Evolutionary conservation across 2,888 invertebrate genomes (phyloP), one percentile per base, ranked within the genome.

Genomic region (Chelonus formosanus): DNA sequence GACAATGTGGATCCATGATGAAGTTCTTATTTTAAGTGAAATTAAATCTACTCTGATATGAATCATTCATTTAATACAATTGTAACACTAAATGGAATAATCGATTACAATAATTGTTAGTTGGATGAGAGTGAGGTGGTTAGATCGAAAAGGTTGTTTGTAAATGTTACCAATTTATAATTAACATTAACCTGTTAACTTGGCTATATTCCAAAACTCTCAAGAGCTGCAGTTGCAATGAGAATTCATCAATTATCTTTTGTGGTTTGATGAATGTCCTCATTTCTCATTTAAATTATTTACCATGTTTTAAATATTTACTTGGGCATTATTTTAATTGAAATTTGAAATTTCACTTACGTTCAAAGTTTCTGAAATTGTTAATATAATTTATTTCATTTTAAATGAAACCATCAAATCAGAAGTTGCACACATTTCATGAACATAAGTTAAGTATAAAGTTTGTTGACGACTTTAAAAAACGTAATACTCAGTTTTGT

Each of bases 51-150:
- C 50, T 61, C 56, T 10, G 56, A 20, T 52, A 65, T 65, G 55
- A 65, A 60, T 65, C 48, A 65, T 65, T 65, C 56, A 61, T 65
- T 47, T 50, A 61, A 56, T 35, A 50, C 35, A 65, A 48, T 65
- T 65, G 65, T 47, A 45, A 65, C 36, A 59, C 61, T 50, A 8
- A 10, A 20, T 55, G 45, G 55, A 50, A 56, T 65, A 48, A 61
- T 65, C 44, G 65, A 65, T 65, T 52, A 64, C 6, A 8, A 6
- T 57, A 44, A 3, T 44, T 32, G n/a, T 45, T 44, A 45, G 8
- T 32, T n/a, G 44, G 31, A 44, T 57, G 57, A 44, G 6, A 44
- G 44, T 57, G 57, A 5, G 44, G 44, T 32, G 48, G 44, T 45
- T 57, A 8, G 44, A 44, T 44, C 34, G 8, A 44, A 57, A 31